Evolutionary conservation across 2,888 invertebrate genomes (phyloP).

Genomic region (Phaonia tiefii): DNA sequence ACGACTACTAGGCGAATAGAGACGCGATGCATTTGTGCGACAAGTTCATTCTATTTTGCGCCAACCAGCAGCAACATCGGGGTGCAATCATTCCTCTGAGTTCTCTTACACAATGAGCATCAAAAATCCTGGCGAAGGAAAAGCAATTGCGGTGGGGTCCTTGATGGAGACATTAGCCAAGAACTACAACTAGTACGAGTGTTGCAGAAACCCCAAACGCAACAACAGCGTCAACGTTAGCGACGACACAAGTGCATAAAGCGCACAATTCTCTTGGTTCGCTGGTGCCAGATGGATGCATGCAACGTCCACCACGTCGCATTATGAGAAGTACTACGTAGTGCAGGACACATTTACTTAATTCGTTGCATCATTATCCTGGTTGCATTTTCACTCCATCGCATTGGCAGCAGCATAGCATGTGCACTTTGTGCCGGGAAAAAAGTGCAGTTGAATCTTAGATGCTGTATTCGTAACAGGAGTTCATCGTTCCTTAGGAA

Average conservation of each 20-base stretch:
- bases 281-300: no score
- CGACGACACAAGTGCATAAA: slow-evolving; percentile 17
- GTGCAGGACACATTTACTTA: background rate
- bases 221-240: slow-evolving; percentile 27
- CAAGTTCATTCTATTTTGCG: slow-evolving; percentile 15
- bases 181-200: background rate
- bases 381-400: slow-evolving; percentile 32
- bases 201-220: slow-evolving; percentile 48
- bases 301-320: no score
- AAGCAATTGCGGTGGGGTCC: background rate
- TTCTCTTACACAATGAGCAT: background rate
- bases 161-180: background rate
- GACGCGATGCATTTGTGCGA: slow-evolving; percentile 48
- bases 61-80: background rate
- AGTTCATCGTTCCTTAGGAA: slow-evolving; percentile 54
- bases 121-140: background rate
- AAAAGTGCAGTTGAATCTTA: slow-evolving; percentile 62
- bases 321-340: no score
- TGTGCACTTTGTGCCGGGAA: slow-evolving; percentile 38
- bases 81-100: background rate
- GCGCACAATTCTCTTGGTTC: no score
- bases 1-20: slow-evolving; percentile 60
- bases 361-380: slow-evolving; percentile 28
- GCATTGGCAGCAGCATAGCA: slow-evolving; percentile 30
- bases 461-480: slow-evolving; percentile 54